Evolutionary conservation across 2,888 invertebrate genomes (phyloP), one percentile per base, ranked within the genome.

Genomic region (Pomacea canaliculata): DNA sequence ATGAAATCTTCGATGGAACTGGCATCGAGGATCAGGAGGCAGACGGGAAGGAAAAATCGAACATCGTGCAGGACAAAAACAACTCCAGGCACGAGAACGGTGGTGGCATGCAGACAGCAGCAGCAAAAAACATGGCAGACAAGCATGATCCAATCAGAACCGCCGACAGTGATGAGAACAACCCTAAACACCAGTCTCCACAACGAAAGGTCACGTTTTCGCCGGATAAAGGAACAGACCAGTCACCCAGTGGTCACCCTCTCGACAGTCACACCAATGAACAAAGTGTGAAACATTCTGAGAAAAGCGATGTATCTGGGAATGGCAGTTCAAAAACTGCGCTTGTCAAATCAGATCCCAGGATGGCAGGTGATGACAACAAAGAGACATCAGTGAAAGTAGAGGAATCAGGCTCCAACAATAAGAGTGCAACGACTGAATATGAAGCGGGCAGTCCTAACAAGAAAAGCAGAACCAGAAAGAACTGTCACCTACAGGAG

Each of bases 1-100:
- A 76, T 7, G 76, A 71, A 59, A 71, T 48, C 9, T 12, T 19
- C 9, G 23, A 19, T 37, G 69, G 68, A 12, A 18, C 51, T 9
- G 65, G 70, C 10, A 62, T 49, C 23, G 51, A 66, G 12, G 67
- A 76, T 23, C 63, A 10, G 13, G 56, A 75, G 66, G 37, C 73
- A 79, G 18, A 70, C 75, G 18, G 71, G 74, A 65, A 68, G 70
- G 27, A 63, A 5, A 37, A 23, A n/a, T 10, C 65, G 13, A 8
- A 19, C 10, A 27, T 10, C 9, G 19, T 5, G 4, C 65, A 23
- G 19, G 65, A 37, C 67, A 10, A 23, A 46, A 46, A 46, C 12
- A 27, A 37, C 70, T 49, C 12, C 67, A 23, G 46, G 37, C 37
- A 67, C 48, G 51, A 69, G 16, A n/a, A 18, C 51, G n/a, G 10